Evolutionary conservation across 2,888 invertebrate species (phyloP).

Genomic region (Mesochorus sp.): DNA sequence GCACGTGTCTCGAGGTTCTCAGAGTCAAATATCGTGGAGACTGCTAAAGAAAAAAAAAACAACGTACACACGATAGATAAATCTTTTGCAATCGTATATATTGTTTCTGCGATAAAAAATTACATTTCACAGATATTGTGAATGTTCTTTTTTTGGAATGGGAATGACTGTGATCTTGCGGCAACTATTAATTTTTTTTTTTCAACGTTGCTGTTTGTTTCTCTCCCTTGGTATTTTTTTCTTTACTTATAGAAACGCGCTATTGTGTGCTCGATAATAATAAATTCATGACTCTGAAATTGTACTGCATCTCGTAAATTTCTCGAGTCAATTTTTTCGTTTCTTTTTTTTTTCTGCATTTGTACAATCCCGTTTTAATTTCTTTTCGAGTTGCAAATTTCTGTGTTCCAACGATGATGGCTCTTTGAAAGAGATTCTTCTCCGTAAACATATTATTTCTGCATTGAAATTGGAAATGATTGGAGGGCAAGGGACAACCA

Average conservation of each 20-base stretch:
- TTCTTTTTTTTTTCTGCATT: slow-evolving; percentile 3
- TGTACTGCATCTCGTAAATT: slow-evolving; percentile 11
- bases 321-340: slow-evolving; percentile 3
- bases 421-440: not conserved
- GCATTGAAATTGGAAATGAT: slow-evolving; percentile 31
- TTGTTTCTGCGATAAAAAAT: slow-evolving; percentile 62
- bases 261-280: slow-evolving; percentile 36
- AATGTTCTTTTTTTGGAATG: slow-evolving; percentile 19
- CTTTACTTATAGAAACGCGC: slow-evolving; percentile 17
- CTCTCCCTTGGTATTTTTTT: slow-evolving; percentile 5
- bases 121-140: slow-evolving; percentile 57
- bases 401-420: not conserved
- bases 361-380: not conserved
- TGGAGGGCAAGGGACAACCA: slow-evolving; percentile 49
- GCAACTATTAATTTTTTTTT: slow-evolving; percentile 29
- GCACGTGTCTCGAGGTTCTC: not conserved
- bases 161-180: slow-evolving; percentile 29
- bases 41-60: not conserved
- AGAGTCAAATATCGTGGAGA: not conserved
- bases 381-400: slow-evolving; percentile 1
- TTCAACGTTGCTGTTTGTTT: slow-evolving; percentile 1
- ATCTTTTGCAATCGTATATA: slow-evolving; percentile 52
- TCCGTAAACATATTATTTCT: not conserved
- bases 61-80: not conserved
- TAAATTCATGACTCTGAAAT: slow-evolving; percentile 36